Percentiles rank a stretch among this genome's conserved stretches.
Evolutionary conservation across 2,113 vertebrate species (phyloP).

Genomic region (Protobothrops mucrosquamatus): DNA sequence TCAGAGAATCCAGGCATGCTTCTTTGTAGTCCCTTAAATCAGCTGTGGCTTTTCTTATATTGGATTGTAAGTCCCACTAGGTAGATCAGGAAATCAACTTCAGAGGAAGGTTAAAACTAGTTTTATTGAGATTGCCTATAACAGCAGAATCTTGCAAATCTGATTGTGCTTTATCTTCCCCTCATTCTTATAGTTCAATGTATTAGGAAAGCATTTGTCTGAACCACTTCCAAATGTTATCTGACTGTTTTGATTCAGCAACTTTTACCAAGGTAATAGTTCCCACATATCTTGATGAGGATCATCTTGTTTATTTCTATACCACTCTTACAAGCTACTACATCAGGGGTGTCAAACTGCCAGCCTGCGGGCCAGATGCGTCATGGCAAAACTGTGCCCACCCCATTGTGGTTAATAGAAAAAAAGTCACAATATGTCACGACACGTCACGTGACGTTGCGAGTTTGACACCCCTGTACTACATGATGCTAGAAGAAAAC

Average conservation of each 20-base stretch:
- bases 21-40: not conserved
- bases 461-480: no score
- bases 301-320: not conserved
- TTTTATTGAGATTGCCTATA: not conserved
- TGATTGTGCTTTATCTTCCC: not conserved
- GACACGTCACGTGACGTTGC: no score
- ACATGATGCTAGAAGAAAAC: not conserved
- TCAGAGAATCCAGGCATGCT: not conserved
- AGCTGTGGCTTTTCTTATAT: not conserved
- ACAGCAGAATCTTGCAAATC: not conserved
- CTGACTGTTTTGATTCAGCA: not conserved
- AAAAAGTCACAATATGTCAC: no score
- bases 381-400: no score
- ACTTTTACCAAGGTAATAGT: not conserved
- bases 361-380: no score
- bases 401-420: no score
- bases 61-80: not conserved
- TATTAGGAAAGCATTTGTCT: not conserved
- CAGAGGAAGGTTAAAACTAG: not conserved
- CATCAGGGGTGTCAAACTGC: no score
- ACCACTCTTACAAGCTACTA: not conserved
- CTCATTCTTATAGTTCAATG: not conserved
- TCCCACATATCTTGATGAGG: not conserved
- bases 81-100: not conserved
- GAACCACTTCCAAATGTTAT: not conserved